phyloP scores from a whole-genome alignment of 2,113 vertebrate species.

The Chamaea fasciata region DNA sequence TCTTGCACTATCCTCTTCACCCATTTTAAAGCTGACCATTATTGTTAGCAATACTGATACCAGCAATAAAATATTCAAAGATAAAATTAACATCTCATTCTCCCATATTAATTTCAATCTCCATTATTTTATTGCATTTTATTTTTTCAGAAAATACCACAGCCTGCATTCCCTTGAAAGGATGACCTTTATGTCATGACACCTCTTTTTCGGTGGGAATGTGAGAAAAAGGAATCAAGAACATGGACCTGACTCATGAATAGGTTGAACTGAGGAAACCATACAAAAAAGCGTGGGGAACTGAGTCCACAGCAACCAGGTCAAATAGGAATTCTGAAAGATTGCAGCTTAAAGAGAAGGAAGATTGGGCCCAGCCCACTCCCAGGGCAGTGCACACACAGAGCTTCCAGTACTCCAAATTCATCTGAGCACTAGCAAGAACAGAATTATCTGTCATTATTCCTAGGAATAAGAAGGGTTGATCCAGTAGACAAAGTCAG shows the following conservation, averaged over 20 bases:
- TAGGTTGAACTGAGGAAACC: background rate
- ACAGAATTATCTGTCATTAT: background rate
- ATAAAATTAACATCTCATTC: background rate
- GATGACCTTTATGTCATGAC: background rate
- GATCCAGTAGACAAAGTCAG: background rate
- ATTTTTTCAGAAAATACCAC: background rate
- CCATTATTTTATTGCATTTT: background rate
- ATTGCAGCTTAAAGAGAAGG: background rate
- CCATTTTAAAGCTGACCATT: background rate
- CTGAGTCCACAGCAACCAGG: background rate
- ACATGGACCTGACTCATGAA: accelerated
- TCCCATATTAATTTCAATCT: background rate
- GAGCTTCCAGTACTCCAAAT: background rate
- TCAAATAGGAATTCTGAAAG: background rate
- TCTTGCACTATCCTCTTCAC: background rate
- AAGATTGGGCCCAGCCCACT: background rate
- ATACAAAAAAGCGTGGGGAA: background rate
- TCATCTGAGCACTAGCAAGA: background rate
- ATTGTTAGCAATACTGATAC: background rate
- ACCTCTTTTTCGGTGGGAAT: background rate
- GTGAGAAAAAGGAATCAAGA: background rate
- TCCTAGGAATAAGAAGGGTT: background rate
- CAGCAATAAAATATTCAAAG: background rate
- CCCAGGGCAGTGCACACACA: background rate
- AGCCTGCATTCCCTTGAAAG: background rate